Percentiles rank a stretch among this genome's conserved stretches.
Conservation (phyloP, 2,888 invertebrate species). For the Torymus auratus region DNA sequence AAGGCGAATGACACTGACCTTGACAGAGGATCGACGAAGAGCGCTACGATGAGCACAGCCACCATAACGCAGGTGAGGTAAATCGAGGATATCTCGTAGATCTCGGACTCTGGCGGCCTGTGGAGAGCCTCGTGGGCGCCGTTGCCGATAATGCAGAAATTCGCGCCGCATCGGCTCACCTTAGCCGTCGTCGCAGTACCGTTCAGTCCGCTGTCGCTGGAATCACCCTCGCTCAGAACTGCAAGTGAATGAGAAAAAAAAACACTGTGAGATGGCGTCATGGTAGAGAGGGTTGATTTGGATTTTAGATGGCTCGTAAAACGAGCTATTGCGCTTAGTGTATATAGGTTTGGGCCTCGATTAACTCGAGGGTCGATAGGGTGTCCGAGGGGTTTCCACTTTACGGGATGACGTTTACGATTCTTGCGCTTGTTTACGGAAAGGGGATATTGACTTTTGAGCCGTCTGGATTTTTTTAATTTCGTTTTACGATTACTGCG, state of each 20-base stretch:
- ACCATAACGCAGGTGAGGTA: slow-evolving; percentile 91
- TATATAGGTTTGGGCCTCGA: too few species aligned
- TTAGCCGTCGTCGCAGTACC: slow-evolving; percentile 73
- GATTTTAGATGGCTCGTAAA: too few species aligned
- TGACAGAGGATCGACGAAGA: slow-evolving; percentile 93
- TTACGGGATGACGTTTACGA: too few species aligned
- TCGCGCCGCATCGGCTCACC: slow-evolving; percentile 85
- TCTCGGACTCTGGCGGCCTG: slow-evolving; percentile 89
- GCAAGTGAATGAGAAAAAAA: slow-evolving; percentile 59
- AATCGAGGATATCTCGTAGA: slow-evolving; percentile 92
- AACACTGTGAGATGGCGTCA: too few species aligned
- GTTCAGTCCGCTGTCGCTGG: slow-evolving; percentile 76
- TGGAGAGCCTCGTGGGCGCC: slow-evolving; percentile 86
- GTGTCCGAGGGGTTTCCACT: too few species aligned
- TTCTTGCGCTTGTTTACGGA: too few species aligned
- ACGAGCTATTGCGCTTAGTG: too few species aligned
- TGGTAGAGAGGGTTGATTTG: too few species aligned
- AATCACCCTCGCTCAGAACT: slow-evolving; percentile 88
- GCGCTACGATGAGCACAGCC: slow-evolving; percentile 90
- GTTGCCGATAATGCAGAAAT: slow-evolving; percentile 87
- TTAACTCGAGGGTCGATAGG: too few species aligned
- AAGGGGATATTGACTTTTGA: too few species aligned
- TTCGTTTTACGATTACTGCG: too few species aligned
- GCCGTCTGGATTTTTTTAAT: too few species aligned
- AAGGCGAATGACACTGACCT: slow-evolving; percentile 79